Percentiles rank a stretch among this genome's conserved stretches.
Evolutionary conservation across 1,140 invertebrate species (phyloP).

Genomic region (Formica selysi): DNA sequence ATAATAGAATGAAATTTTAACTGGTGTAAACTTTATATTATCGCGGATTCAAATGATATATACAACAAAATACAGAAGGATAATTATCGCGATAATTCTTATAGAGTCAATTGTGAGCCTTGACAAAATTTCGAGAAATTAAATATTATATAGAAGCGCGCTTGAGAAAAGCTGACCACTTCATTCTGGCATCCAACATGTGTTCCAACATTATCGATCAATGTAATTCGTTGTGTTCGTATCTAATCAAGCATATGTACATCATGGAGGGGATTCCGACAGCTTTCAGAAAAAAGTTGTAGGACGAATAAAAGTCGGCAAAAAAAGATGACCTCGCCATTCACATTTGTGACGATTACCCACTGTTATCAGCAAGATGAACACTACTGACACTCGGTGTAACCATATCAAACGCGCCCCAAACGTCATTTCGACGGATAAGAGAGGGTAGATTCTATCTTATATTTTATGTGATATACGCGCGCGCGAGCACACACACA

Average conservation of each 20-base stretch:
- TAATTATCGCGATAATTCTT: not conserved
- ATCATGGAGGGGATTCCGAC: not conserved
- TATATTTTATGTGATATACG: not conserved
- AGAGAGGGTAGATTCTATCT: constrained; percentile 43
- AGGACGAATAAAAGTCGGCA: not conserved
- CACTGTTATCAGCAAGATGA: constrained; percentile 39
- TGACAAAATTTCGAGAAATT: not conserved
- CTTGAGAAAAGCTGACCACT: not conserved
- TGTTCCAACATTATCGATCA: not conserved
- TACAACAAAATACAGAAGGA: not conserved
- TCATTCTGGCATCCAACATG: not conserved
- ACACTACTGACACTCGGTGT: constrained; percentile 12
- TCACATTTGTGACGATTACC: constrained; percentile 50
- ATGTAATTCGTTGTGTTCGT: constrained; percentile 1
- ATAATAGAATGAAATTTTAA: not conserved
- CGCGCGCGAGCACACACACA: too few species aligned
- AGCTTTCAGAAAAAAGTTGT: not conserved
- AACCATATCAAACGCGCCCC: constrained; percentile 12
- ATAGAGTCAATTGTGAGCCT: not conserved
- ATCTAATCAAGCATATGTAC: not conserved
- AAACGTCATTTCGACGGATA: constrained; percentile 46
- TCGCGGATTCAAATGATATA: not conserved
- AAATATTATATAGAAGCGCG: not conserved
- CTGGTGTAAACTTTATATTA: not conserved
- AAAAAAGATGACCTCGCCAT: not conserved